phyloP scores from a whole-genome alignment of 1,140 invertebrate genomes.

The Drosophila watanabei region DNA sequence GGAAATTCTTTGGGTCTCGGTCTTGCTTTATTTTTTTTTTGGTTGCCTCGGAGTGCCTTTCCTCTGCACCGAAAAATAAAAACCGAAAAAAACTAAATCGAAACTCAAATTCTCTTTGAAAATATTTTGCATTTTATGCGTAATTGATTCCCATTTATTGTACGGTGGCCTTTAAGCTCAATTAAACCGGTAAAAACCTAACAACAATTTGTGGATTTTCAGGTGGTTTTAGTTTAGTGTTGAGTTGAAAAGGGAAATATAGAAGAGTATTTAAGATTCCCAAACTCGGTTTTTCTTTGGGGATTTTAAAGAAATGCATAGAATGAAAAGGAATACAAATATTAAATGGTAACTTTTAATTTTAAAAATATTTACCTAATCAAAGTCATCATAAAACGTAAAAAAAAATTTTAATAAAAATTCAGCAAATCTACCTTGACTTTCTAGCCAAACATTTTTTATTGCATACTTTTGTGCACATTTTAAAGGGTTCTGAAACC shows the following conservation, averaged over 20 bases:
- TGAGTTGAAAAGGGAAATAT: neutral
- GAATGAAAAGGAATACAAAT: neutral
- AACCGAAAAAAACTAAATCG: neutral
- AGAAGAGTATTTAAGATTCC: too few species aligned
- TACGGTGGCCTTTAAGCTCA: neutral
- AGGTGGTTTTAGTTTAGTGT: neutral
- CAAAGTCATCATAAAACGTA: too few species aligned
- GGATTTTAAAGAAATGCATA: neutral
- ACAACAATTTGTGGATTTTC: neutral
- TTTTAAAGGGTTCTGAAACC: too few species aligned
- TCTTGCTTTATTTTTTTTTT: neutral
- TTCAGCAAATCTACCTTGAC: too few species aligned
- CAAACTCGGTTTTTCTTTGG: neutral
- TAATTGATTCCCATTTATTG: conserved; percentile 14
- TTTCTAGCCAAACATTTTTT: too few species aligned
- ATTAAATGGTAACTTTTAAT: neutral
- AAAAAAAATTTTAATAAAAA: too few species aligned
- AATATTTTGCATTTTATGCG: conserved; percentile 20
- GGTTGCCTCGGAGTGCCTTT: neutral
- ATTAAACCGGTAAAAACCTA: conserved; percentile 3
- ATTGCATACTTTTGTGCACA: too few species aligned
- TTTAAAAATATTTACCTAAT: neutral
- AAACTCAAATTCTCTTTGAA: conserved; percentile 18
- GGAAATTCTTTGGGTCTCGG: conserved; percentile 30
- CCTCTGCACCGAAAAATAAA: neutral